Percentiles rank a stretch among this genome's conserved stretches.
Evolutionary conservation across 92 coral and sea anemone species (phyloP).

Genomic region (Nematostella vectensis): DNA sequence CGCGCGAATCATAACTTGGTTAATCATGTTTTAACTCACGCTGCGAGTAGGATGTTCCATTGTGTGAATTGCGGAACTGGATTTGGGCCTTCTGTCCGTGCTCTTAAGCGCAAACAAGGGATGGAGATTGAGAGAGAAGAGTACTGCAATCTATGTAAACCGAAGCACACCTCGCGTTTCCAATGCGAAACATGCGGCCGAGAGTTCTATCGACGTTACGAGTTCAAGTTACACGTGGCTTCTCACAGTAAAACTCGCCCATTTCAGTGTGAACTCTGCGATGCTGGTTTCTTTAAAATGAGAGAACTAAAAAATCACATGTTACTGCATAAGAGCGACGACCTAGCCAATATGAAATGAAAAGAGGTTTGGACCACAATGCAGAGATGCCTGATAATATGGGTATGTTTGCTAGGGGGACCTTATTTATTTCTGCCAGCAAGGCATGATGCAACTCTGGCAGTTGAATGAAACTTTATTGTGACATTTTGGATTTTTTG

Average conservation of each 20-base stretch:
- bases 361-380: too few relatives aligned
- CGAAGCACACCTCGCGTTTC: neutral
- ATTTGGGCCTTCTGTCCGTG: neutral
- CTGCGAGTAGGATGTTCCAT: neutral
- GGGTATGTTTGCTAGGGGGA: too few relatives aligned
- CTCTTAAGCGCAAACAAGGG: neutral
- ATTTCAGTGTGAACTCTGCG: neutral
- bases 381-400: too few relatives aligned
- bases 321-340: too few relatives aligned
- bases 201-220: neutral
- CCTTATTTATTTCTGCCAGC: too few relatives aligned
- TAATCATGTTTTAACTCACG: neutral
- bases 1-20: neutral
- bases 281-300: neutral
- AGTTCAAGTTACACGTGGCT: neutral
- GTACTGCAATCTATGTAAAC: neutral
- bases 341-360: too few relatives aligned
- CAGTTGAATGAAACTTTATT: too few relatives aligned
- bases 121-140: neutral
- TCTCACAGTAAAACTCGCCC: neutral
- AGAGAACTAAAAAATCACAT: too few relatives aligned
- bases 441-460: too few relatives aligned
- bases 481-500: too few relatives aligned
- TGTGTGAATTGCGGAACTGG: neutral
- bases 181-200: neutral